phyloP scores from a whole-genome alignment of 1,140 invertebrate species.

The Anastatus disparis region DNA sequence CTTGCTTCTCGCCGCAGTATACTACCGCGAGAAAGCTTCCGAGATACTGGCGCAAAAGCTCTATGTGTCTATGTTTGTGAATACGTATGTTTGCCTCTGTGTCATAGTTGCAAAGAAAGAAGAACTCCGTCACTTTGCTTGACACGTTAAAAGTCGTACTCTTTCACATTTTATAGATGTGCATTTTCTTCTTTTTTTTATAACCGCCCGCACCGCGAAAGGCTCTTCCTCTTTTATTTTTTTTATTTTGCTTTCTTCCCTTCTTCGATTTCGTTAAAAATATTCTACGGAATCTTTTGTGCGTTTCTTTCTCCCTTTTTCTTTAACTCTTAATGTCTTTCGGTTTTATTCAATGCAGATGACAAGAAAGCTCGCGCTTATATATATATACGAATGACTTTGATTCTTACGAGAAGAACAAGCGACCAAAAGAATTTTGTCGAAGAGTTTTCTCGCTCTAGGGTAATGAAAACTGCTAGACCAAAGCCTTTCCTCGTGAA shows the following conservation, averaged over 20 bases:
- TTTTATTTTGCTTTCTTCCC: not conserved
- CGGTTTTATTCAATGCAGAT: too few species aligned
- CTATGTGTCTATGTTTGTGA: too few species aligned
- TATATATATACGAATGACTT: not conserved
- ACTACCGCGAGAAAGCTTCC: slow-evolving; percentile 36
- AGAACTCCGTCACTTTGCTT: slow-evolving; percentile 35
- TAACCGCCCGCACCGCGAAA: too few species aligned
- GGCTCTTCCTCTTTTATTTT: slow-evolving; percentile 32
- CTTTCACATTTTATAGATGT: slow-evolving; percentile 44
- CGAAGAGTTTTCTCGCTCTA: not conserved
- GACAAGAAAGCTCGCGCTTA: too few species aligned
- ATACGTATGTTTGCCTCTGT: too few species aligned
- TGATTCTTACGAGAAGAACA: not conserved
- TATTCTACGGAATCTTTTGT: slow-evolving; percentile 44
- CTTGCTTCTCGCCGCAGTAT: not conserved
- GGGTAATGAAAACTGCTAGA: not conserved
- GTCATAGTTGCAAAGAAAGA: not conserved
- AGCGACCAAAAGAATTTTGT: not conserved
- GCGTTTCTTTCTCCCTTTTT: slow-evolving; percentile 14
- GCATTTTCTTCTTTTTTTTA: slow-evolving; percentile 24
- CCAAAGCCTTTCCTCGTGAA: too few species aligned
- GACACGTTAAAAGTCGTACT: slow-evolving; percentile 50
- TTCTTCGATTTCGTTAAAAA: slow-evolving; percentile 50
- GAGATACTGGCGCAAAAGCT: slow-evolving; percentile 36
- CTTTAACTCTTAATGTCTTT: not conserved